A percentile compares a stretch with the other conserved stretches of the same genome.
Conservation (phyloP, 1,140 invertebrate species). For the Amphibalanus amphitrite region DNA sequence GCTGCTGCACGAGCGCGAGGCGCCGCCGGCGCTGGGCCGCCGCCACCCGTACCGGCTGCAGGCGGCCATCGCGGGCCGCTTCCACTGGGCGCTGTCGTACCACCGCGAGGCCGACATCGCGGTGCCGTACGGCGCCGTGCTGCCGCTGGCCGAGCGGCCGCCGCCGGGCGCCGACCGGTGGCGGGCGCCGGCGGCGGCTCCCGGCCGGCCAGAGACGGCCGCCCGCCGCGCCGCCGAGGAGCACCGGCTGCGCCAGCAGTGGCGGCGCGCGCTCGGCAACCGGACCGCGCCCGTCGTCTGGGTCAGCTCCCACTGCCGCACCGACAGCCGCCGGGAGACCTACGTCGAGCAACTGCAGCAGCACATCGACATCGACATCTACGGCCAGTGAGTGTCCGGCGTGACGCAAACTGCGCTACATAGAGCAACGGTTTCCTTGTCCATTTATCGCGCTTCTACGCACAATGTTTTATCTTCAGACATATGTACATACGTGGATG, state of each 20-base stretch:
- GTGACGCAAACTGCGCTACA: too few relatives aligned
- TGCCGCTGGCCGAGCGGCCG: background rate
- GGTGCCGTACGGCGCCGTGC: conserved; percentile 13
- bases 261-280: conserved; percentile 9
- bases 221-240: conserved; percentile 1
- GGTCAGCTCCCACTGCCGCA: conserved; percentile 44
- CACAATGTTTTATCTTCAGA: too few relatives aligned
- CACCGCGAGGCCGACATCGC: conserved; percentile 9
- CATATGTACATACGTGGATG: too few relatives aligned
- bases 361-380: conserved; percentile 44
- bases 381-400: conserved; percentile 38
- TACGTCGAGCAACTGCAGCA: conserved; percentile 37
- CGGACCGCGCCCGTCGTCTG: conserved; percentile 35
- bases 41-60: too few relatives aligned
- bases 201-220: background rate
- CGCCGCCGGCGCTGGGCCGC: too few relatives aligned
- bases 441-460: too few relatives aligned
- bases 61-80: background rate
- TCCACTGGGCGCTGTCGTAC: conserved; percentile 16
- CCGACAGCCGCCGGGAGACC: conserved; percentile 31
- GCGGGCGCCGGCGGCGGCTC: too few relatives aligned
- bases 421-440: too few relatives aligned
- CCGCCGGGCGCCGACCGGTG: background rate
- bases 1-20: conserved; percentile 6
- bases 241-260: conserved; percentile 2